A percentile compares a stretch with the other conserved stretches of the same genome.
Evolutionary conservation across 2,888 invertebrate genomes (phyloP).

Genomic region (Tetragonisca angustula): DNA sequence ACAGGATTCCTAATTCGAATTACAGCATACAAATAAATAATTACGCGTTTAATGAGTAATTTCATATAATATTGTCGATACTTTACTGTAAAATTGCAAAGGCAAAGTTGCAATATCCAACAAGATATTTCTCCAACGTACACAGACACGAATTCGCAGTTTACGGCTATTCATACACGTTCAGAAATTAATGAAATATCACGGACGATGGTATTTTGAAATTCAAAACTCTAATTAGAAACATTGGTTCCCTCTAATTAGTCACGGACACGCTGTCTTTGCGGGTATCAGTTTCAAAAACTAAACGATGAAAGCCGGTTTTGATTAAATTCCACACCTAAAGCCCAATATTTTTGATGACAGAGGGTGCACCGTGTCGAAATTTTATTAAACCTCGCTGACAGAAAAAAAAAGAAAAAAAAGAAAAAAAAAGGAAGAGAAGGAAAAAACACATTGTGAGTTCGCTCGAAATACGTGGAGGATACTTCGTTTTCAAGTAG

Average conservation of each 20-base stretch:
- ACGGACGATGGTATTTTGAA: not conserved
- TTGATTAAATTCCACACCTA: constrained; percentile 35
- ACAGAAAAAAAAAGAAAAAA: not conserved
- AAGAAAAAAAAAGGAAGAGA: too few species aligned
- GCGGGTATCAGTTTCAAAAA: not conserved
- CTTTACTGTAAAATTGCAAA: too few species aligned
- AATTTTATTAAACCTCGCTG: constrained; percentile 27
- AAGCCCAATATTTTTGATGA: constrained; percentile 2
- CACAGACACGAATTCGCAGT: too few species aligned
- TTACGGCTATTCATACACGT: not conserved
- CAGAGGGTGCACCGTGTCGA: constrained; percentile 5
- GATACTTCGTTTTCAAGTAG: not conserved
- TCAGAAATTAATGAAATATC: not conserved
- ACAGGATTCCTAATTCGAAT: too few species aligned
- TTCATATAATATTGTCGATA: too few species aligned
- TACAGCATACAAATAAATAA: too few species aligned
- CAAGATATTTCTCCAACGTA: too few species aligned
- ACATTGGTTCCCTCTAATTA: not conserved
- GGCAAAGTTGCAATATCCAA: too few species aligned
- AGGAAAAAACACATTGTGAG: not conserved
- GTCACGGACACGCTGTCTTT: not conserved
- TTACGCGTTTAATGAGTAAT: too few species aligned
- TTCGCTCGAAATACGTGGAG: constrained; percentile 6
- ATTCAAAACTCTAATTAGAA: not conserved
- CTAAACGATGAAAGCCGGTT: constrained; percentile 10